Evolutionary conservation across 2,888 invertebrate genomes (phyloP).

Genomic region (Gari tellinella): DNA sequence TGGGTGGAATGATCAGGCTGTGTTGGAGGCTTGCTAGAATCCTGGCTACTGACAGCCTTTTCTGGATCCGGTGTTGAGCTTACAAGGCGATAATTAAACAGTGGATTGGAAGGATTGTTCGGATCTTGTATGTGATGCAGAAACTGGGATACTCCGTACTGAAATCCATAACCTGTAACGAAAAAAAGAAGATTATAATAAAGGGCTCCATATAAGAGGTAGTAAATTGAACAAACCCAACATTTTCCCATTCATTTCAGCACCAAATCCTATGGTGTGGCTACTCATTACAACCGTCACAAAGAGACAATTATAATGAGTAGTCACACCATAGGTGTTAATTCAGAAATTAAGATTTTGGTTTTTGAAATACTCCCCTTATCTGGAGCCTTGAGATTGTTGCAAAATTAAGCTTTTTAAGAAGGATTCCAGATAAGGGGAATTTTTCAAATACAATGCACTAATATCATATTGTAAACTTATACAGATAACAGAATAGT

Average conservation of each 20-base stretch:
- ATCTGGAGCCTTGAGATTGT: too few relatives aligned
- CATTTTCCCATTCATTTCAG: too few relatives aligned
- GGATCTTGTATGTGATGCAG: conserved; percentile 37
- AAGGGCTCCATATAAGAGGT: too few relatives aligned
- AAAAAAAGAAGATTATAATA: background rate
- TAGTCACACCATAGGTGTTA: too few relatives aligned
- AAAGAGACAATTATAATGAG: too few relatives aligned
- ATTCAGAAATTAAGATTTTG: too few relatives aligned
- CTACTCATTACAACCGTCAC: too few relatives aligned
- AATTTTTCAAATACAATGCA: background rate
- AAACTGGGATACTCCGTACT: conserved; percentile 39
- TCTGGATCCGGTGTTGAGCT: conserved; percentile 81
- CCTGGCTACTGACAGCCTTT: conserved; percentile 50
- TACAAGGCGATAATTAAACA: conserved; percentile 73
- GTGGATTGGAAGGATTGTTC: conserved; percentile 56
- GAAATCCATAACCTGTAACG: conserved; percentile 44
- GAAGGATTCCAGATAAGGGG: background rate
- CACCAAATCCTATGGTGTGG: too few relatives aligned
- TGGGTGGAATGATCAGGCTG: conserved; percentile 31
- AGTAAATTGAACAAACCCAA: too few relatives aligned
- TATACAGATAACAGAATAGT: background rate
- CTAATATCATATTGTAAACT: background rate
- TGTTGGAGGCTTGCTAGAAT: conserved; percentile 39
- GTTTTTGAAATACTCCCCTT: too few relatives aligned
- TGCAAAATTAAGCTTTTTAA: background rate